Conservation (phyloP, 2,888 invertebrate species). For the Actias luna region DNA sequence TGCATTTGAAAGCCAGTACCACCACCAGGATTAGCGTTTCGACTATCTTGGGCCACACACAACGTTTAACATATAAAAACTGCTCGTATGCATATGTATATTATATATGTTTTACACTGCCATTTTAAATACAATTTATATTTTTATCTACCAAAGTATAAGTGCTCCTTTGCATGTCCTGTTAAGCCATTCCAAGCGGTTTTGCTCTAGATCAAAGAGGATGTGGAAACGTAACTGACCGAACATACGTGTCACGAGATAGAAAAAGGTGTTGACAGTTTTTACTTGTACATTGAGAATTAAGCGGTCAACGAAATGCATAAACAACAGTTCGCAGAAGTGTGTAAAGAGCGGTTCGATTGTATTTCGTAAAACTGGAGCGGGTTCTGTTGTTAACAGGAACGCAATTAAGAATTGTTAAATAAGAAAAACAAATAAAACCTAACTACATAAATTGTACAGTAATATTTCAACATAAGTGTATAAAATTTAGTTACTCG, state of each 20-base stretch:
- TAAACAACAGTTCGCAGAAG: constrained; percentile 12
- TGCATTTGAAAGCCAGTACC: too few relatives aligned
- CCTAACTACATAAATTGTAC: too few relatives aligned
- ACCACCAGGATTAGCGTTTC: too few relatives aligned
- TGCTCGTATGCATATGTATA: too few relatives aligned
- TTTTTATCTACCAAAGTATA: neutral
- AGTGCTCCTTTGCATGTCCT: neutral
- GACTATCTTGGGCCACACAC: too few relatives aligned
- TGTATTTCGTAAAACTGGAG: neutral
- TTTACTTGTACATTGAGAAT: constrained; percentile 18
- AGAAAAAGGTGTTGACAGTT: constrained; percentile 12
- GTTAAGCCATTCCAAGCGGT: neutral
- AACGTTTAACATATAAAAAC: too few relatives aligned
- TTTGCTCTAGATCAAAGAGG: constrained; percentile 3
- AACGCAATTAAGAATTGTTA: too few relatives aligned
- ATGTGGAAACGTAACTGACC: neutral
- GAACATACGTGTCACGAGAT: neutral
- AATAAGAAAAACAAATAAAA: too few relatives aligned
- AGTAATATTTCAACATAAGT: too few relatives aligned
- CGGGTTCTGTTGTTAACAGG: constrained; percentile 2
- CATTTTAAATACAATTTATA: neutral
- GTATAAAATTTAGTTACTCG: too few relatives aligned
- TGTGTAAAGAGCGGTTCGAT: neutral
- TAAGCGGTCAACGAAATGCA: constrained; percentile 16
- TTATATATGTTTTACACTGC: too few relatives aligned